A percentile compares a stretch with the other conserved stretches of the same genome.
Conservation (phyloP, 2,113 vertebrate species). For the Ictalurus furcatus region DNA sequence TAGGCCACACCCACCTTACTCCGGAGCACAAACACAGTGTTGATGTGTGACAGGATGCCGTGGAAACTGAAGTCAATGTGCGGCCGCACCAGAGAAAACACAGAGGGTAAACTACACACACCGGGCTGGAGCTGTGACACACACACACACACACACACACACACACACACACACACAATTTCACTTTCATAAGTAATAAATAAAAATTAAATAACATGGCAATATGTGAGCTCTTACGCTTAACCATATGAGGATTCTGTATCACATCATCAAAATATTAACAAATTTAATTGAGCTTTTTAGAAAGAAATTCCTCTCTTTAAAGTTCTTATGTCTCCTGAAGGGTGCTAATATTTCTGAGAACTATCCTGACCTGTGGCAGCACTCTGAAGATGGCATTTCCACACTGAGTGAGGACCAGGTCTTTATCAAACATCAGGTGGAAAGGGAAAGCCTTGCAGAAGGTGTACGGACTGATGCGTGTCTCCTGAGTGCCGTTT, state of each 20-base stretch:
- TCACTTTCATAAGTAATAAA: neutral
- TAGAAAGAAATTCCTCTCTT: neutral
- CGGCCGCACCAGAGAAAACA: slow-evolving; percentile 95
- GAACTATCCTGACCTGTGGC: slow-evolving; percentile 81
- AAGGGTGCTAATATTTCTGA: neutral
- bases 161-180: neutral
- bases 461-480: slow-evolving; percentile 97
- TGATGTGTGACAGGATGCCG: slow-evolving; percentile 98
- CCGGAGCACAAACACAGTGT: slow-evolving; percentile 95
- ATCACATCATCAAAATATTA: neutral
- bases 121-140: slow-evolving; percentile 88
- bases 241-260: neutral
- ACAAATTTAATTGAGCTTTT: neutral
- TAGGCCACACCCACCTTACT: slow-evolving; percentile 84
- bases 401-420: slow-evolving; percentile 95
- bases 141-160: slow-evolving; percentile 36
- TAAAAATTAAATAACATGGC: neutral
- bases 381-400: slow-evolving; percentile 96
- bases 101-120: slow-evolving; percentile 88
- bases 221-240: neutral
- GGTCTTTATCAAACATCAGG: slow-evolving; percentile 94
- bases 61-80: slow-evolving; percentile 98
- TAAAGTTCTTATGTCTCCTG: neutral
- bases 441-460: slow-evolving; percentile 99
- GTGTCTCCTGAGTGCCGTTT: slow-evolving; percentile 93